A percentile compares a stretch with the other conserved stretches of the same genome.
Conservation (phyloP, 2,888 invertebrate genomes). For the Agrypnus murinus region DNA sequence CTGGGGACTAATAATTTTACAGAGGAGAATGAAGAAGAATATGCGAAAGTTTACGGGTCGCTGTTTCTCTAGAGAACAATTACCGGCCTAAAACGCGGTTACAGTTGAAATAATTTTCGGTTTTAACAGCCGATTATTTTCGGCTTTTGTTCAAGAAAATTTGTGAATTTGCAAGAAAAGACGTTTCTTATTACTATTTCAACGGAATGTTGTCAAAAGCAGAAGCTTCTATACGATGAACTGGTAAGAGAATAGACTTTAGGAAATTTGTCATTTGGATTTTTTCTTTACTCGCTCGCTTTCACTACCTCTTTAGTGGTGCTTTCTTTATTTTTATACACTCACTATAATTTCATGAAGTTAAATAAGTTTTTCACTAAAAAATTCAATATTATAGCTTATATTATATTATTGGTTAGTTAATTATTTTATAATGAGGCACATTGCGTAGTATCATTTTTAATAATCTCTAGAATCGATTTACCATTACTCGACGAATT, state of each 20-base stretch:
- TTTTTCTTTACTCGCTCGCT: no score
- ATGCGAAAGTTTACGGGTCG: constrained; percentile 52
- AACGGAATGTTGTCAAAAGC: constrained; percentile 17
- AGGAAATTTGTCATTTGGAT: background rate
- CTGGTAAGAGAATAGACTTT: constrained; percentile 1
- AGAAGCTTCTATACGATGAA: constrained; percentile 15
- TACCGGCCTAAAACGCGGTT: constrained; percentile 51
- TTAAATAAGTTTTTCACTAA: no score
- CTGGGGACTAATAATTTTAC: constrained; percentile 54
- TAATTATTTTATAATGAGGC: no score
- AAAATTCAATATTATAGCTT: no score
- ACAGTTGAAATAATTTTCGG: constrained; percentile 46
- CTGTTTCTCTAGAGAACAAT: constrained; percentile 54
- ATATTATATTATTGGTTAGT: no score
- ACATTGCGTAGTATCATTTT: no score
- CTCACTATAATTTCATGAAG: no score
- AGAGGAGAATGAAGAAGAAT: constrained; percentile 52
- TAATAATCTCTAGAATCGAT: no score
- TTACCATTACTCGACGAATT: no score
- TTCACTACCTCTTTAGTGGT: no score
- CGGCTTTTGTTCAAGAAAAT: constrained; percentile 34
- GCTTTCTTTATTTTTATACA: no score
- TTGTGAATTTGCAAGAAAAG: constrained; percentile 30
- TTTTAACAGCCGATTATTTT: constrained; percentile 47
- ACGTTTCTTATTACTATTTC: constrained; percentile 16